These are phyloP conservation scores for Andrena chrysosceles DNA, from an alignment of 2,888 invertebrate species.

Conservation along the genomic window DNA sequence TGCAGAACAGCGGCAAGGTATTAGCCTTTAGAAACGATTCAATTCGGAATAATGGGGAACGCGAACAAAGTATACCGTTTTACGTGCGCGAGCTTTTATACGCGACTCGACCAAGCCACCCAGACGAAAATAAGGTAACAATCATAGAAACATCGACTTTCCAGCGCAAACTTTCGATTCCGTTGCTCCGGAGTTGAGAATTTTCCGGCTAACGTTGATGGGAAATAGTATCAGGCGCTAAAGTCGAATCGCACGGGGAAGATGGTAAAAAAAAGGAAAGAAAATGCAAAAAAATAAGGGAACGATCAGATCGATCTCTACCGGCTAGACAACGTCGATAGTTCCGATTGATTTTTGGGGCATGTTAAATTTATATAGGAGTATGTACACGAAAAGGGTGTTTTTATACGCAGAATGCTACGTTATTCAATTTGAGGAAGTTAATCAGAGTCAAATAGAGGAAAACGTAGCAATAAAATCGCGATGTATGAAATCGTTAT, in stretches of 20 bases:
- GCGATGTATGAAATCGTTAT: background rate
- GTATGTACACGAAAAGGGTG: background rate
- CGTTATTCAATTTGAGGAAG: background rate
- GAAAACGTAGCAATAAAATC: background rate
- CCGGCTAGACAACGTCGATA: background rate
- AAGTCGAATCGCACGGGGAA: background rate
- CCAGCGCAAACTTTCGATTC: too few species aligned
- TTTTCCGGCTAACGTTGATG: background rate
- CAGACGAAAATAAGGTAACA: too few species aligned
- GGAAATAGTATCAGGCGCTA: background rate
- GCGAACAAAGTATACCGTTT: too few species aligned
- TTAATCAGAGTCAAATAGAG: background rate
- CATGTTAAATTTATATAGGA: background rate
- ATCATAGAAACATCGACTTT: too few species aligned
- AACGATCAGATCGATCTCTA: background rate
- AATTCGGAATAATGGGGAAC: too few species aligned
- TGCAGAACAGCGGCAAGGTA: too few species aligned
- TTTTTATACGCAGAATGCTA: background rate
- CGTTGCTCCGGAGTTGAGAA: background rate
- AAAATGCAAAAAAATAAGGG: background rate
- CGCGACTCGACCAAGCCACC: too few species aligned
- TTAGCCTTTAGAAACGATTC: too few species aligned
- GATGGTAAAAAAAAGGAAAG: background rate
- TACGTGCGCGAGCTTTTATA: too few species aligned
- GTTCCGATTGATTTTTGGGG: background rate